Base-by-base conservation (phyloP, 2,113 vertebrate genomes). In the Chionomys nivalis region DNA sequence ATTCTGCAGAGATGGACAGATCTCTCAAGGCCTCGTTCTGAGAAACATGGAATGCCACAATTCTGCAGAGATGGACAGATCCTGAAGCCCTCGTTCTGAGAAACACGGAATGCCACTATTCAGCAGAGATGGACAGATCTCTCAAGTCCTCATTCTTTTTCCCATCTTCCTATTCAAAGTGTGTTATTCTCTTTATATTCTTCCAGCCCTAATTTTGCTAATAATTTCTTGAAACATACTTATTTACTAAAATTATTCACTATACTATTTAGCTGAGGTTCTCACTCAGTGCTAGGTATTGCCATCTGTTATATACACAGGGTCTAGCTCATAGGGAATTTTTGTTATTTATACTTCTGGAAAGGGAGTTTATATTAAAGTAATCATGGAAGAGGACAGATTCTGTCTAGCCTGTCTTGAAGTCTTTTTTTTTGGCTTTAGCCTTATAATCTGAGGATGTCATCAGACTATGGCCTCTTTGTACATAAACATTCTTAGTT, bases 311-410 rank as follows among this genome's bases (percentile, higher is more conserved):
- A 3, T 72, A 47, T 28, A 17, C 47, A 19, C 61, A 49, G 72
- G 23, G 7, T 92, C 33, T 93, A n/a, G 33, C 78, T 89, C 73
- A 61, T n/a, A 13, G 16, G 65, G 33, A 91, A 81, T 24, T 72
- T 91, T 88, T 70, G 17, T 93, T 90, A 70, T 82, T 93, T 89
- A 73, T 94, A 44, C n/a, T 89, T 94, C 93, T 81, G 66, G 88
- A 44, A 72, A 44, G 68, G 49, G 13, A 79, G 39, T 44, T 77
- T 17, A 68, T 52, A 36, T 93, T 89, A 61, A 61, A 58, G 61
- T 82, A 73, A 55, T 52, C 47, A 47, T 73, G 66, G 55, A 65
- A 28, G 16, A 49, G 28, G 76, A 49, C 44, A 49, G 36, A 52
- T 92, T 21, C 44, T 94, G 31, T 39, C 66, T 66, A 26, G 23